Evolutionary conservation across 2,113 vertebrate species (phyloP), one percentile per base, ranked within the genome.

Genomic region (Saguinus imperator): DNA sequence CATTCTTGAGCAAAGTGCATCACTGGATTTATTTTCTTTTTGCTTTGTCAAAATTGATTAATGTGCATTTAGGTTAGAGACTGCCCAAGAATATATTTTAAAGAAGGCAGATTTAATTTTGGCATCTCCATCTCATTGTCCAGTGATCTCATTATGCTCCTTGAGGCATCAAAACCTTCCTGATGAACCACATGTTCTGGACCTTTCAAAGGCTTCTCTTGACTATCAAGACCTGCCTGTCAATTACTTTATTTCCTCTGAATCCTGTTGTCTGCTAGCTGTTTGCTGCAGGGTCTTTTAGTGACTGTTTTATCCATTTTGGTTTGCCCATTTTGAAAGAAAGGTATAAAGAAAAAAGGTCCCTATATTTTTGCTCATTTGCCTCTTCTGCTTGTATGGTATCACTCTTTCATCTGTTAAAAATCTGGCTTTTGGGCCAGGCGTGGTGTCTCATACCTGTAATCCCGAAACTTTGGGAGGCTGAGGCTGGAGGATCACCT

Each of bases 11-110:
- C 88, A 97, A 98, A 99, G 90, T 98, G 95, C 88, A 98, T 98
- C 98, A 98, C 80, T 87, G 55, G 61, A 72, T 96, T 98, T 98
- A 98, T 98, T 98, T 98, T 98, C 94, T 95, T 97, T 96, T 98
- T 97, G 50, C 98, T 99, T 99, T 99, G 98, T 98, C 98, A 99
- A 97, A 98, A 96, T 13, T 89, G 1, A 97, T 98, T 95, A 97
- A 85, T 70, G 48, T 93, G 98, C 94, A 93, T 43, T 57, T 79
- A 64, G n/a, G 73, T 73, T 88, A 90, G 70, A 68, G 27, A 55
- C n/a, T 87, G 16, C 52, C 84, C 21, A 20, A 64, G 43, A 86
- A 91, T 89, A 85, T 52, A 29, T 1, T 10, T 10, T 20, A 75
- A 93, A 76, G 80, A 87, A 91, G 75, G 72, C 50, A 83, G 27